phyloP scores from a whole-genome alignment of 2,113 vertebrate species.

The Solea senegalensis region DNA sequence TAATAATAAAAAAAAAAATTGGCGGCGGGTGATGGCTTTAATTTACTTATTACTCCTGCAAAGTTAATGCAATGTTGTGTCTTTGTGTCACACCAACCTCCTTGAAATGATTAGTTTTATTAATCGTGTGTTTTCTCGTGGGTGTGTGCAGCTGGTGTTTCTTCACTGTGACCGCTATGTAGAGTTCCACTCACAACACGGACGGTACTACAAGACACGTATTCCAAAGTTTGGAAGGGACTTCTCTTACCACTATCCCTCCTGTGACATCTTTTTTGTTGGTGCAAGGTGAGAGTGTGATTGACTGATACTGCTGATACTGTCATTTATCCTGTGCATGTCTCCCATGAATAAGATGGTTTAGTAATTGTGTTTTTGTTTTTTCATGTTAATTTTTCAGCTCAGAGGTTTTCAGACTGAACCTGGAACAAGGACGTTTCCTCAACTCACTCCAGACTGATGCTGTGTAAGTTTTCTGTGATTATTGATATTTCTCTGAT shows the following conservation, averaged over 20 bases:
- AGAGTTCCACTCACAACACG: conserved; percentile 95
- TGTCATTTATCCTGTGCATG: not conserved
- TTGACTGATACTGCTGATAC: not conserved
- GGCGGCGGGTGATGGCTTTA: not conserved
- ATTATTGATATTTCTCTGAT: not conserved
- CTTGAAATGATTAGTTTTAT: not conserved
- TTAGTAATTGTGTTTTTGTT: not conserved
- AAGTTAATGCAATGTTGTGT: not conserved
- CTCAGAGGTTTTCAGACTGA: conserved; percentile 93
- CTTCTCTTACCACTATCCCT: conserved; percentile 95
- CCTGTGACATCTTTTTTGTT: conserved; percentile 96
- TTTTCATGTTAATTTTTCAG: conserved; percentile 64
- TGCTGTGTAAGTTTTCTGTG: conserved; percentile 85
- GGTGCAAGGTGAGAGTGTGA: conserved; percentile 86
- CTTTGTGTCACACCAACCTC: not conserved
- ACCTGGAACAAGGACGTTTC: conserved; percentile 95
- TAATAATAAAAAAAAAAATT: no score
- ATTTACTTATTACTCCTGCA: no score
- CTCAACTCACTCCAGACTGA: conserved; percentile 94
- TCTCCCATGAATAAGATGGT: not conserved
- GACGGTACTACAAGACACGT: conserved; percentile 94
- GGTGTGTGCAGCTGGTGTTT: conserved; percentile 88
- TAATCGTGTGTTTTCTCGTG: not conserved
- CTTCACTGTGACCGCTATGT: conserved; percentile 90
- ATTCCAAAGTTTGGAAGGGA: conserved; percentile 97